A percentile compares a stretch with the other conserved stretches of the same genome.
Evolutionary conservation across 2,888 invertebrate genomes (phyloP).

Genomic region (Noctua janthe): DNA sequence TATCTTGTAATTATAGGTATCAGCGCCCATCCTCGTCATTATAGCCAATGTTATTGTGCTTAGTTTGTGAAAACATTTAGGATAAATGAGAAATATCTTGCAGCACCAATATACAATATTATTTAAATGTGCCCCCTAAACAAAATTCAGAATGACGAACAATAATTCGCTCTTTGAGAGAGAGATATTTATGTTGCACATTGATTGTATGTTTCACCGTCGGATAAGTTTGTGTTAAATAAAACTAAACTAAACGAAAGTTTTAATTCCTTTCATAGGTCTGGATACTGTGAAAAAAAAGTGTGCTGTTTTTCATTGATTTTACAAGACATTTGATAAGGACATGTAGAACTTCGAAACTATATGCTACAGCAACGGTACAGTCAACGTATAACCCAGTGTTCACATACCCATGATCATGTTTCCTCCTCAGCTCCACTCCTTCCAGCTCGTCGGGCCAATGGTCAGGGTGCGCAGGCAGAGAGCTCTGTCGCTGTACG

Average conservation of each 20-base stretch:
- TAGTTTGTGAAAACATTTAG: no score
- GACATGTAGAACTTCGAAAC: not conserved
- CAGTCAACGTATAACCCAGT: not conserved
- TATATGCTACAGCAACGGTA: not conserved
- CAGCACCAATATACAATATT: no score
- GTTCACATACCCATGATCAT: constrained; percentile 65
- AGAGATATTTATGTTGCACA: not conserved
- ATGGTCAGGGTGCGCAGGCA: constrained; percentile 93
- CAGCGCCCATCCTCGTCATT: no score
- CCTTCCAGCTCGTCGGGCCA: constrained; percentile 90
- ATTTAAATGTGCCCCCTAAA: not conserved
- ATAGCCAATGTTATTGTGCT: no score
- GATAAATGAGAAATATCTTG: no score
- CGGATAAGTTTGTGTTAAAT: not conserved
- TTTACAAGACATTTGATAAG: no score
- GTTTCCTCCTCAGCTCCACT: constrained; percentile 74
- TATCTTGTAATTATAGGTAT: no score
- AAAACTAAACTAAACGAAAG: not conserved
- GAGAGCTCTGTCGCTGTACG: constrained; percentile 93
- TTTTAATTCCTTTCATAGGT: not conserved
- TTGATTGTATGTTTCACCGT: no score
- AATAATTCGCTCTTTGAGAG: not conserved
- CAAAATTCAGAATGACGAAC: not conserved
- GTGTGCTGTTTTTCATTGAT: no score
- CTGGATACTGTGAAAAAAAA: not conserved